Evolutionary conservation across 2,888 invertebrate genomes (phyloP).

Genomic region (Drosophila nr. perissopoda): DNA sequence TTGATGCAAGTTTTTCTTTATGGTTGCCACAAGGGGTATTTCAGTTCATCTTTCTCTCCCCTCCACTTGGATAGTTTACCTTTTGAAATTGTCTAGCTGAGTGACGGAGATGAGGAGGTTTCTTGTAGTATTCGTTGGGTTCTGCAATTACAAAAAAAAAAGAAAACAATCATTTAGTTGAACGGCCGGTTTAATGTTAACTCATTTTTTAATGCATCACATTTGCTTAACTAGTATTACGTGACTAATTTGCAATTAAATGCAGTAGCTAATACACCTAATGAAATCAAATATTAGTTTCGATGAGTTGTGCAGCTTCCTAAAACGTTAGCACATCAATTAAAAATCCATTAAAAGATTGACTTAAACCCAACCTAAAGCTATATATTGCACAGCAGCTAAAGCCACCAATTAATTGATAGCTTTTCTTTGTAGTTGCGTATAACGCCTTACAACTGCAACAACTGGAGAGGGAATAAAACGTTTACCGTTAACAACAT

Average conservation of each 20-base stretch:
- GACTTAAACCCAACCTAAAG: constrained; percentile 34
- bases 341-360: constrained; percentile 37
- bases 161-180: background rate
- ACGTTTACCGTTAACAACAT: constrained; percentile 52
- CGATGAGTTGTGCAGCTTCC: constrained; percentile 27
- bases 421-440: background rate
- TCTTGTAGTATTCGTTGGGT: constrained; percentile 57
- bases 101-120: constrained; percentile 37
- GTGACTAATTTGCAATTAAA: background rate
- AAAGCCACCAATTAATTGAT: constrained; percentile 25
- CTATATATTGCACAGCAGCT: constrained; percentile 40
- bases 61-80: constrained; percentile 40
- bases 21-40: constrained; percentile 26
- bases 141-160: constrained; percentile 51
- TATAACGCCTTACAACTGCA: constrained; percentile 24
- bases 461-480: constrained; percentile 18
- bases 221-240: background rate
- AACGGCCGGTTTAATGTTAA: background rate
- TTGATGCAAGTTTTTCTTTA: constrained; percentile 56
- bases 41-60: constrained; percentile 16
- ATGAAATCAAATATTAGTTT: constrained; percentile 8
- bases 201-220: background rate
- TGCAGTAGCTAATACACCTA: constrained; percentile 11
- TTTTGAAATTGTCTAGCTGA: constrained; percentile 48
- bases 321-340: constrained; percentile 25